Evolutionary conservation across 2,888 invertebrate genomes (phyloP).

Genomic region (Xanthorhoe spadicearia): DNA sequence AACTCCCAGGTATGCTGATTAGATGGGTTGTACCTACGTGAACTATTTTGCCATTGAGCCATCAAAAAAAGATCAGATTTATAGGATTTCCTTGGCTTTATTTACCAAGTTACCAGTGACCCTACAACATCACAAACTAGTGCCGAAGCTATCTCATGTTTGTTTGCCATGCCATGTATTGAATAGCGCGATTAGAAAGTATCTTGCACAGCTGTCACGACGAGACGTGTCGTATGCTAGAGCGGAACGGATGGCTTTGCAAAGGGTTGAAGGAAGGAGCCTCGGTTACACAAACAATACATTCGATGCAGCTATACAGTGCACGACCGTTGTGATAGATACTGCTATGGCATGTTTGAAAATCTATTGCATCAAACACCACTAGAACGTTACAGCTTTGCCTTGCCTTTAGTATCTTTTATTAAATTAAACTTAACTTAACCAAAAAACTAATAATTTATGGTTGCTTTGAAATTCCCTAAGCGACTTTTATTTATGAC

Average conservation of each 20-base stretch:
- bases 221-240: conserved; percentile 76
- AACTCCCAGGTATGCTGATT: too few relatives aligned
- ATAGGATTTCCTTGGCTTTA: too few relatives aligned
- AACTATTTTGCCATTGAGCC: too few relatives aligned
- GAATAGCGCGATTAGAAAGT: conserved; percentile 82
- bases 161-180: conserved; percentile 64
- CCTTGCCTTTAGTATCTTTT: background rate
- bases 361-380: background rate
- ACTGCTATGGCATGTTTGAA: background rate
- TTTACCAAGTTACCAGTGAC: background rate
- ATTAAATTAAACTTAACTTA: background rate
- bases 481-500: too few relatives aligned
- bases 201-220: conserved; percentile 78
- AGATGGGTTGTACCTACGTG: too few relatives aligned
- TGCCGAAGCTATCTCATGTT: conserved; percentile 51
- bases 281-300: conserved; percentile 73
- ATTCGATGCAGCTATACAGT: conserved; percentile 72
- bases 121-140: background rate
- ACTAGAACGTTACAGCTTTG: background rate
- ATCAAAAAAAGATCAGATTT: too few relatives aligned
- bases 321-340: conserved; percentile 63
- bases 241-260: conserved; percentile 79
- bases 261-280: conserved; percentile 78
- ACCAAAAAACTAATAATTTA: background rate
- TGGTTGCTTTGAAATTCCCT: background rate